A percentile compares a stretch with the other conserved stretches of the same genome.
These are phyloP conservation scores for Montipora efflorescens DNA, from an alignment of 64 coral and sea anemone genomes.

Conservation along the genomic window DNA sequence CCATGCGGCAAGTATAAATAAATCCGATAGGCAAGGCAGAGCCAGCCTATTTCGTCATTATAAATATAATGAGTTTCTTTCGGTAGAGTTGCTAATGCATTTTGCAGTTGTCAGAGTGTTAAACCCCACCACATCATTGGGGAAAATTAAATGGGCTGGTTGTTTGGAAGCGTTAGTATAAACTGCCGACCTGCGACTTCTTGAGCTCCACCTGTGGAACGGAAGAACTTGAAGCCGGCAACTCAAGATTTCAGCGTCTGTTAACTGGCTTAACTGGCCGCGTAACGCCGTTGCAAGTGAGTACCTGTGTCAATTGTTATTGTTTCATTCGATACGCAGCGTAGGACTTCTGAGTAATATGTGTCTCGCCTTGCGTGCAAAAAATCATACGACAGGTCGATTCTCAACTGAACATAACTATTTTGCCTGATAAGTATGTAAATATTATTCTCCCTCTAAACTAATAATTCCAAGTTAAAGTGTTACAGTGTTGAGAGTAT, in stretches of 20 bases:
- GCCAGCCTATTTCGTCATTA: constrained; percentile 50
- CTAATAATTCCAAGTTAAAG: neutral
- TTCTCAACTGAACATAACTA: neutral
- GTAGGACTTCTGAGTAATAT: neutral
- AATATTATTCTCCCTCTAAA: constrained; percentile 1
- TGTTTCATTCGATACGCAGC: neutral
- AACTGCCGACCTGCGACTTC: constrained; percentile 29
- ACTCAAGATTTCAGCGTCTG: neutral
- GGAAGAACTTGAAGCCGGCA: too few species aligned
- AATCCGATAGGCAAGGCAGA: constrained; percentile 43
- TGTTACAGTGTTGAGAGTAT: neutral
- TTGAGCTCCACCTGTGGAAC: neutral
- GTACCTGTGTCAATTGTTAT: neutral
- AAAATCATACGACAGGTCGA: neutral
- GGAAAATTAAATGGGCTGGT: constrained; percentile 36
- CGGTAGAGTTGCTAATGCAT: constrained; percentile 46
- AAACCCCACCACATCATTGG: constrained; percentile 34
- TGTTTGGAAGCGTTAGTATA: constrained; percentile 45
- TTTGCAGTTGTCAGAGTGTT: constrained; percentile 48
- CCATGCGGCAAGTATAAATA: constrained; percentile 44
- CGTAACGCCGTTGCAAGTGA: neutral
- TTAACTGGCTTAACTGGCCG: neutral
- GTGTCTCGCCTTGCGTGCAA: neutral
- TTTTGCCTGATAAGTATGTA: neutral
- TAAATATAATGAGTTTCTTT: constrained; percentile 59